Percentiles rank a stretch among this genome's conserved stretches.
These are phyloP conservation scores for Eublepharis macularius DNA, from an alignment of 2,113 vertebrate species.

Conservation along the genomic window DNA sequence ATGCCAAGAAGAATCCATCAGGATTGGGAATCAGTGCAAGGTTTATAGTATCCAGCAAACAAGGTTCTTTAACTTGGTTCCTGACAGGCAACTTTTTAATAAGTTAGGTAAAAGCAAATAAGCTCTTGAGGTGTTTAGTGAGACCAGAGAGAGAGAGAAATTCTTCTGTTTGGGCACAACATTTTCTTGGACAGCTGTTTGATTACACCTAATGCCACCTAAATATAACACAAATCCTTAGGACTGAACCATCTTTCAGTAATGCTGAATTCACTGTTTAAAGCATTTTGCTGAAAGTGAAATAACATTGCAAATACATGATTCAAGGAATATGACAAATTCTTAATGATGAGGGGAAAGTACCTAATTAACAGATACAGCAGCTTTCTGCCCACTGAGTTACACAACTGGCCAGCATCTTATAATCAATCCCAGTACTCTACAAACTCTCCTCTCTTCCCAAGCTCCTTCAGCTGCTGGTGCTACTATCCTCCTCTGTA, in stretches of 20 bases:
- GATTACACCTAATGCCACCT: background rate
- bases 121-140: background rate
- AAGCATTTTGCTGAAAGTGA: background rate
- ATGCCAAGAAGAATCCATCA: background rate
- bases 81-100: background rate
- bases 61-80: background rate
- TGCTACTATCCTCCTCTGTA: too few relatives aligned
- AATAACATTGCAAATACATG: background rate
- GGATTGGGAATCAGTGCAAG: background rate
- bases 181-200: background rate
- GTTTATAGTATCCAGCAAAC: background rate
- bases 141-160: background rate
- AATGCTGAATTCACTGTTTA: background rate
- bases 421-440: too few relatives aligned
- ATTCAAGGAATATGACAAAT: background rate
- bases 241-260: background rate
- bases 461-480: too few relatives aligned
- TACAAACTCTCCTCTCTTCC: too few relatives aligned
- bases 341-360: background rate
- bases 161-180: background rate
- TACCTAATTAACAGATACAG: too few relatives aligned
- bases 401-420: too few relatives aligned
- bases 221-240: background rate
- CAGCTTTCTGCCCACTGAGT: too few relatives aligned
- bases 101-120: background rate